A percentile compares a stretch with the other conserved stretches of the same genome.
Evolutionary conservation across 2,797 vertebrate genomes (phyloP).

Genomic region (Liasis olivaceus): DNA sequence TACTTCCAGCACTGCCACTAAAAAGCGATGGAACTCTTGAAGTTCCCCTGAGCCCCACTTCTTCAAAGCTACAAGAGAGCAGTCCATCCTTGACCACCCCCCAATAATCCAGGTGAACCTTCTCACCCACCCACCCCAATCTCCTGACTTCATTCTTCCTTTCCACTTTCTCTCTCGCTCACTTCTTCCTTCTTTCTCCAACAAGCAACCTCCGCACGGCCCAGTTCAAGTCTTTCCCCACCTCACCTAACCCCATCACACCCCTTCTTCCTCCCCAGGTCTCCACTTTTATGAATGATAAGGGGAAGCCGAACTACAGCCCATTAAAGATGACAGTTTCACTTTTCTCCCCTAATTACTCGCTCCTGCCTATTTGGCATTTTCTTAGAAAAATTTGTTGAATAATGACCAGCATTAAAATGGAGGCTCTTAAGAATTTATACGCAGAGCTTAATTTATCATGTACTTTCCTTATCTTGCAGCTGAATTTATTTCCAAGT

Average conservation of each 20-base stretch:
- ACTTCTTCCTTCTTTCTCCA: slow-evolving; percentile 31
- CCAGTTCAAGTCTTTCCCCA: slow-evolving; percentile 44
- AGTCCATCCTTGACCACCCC: slow-evolving; percentile 59
- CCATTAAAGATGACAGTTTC: slow-evolving; percentile 99
- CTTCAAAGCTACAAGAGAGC: slow-evolving; percentile 60
- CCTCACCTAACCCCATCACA: slow-evolving; percentile 10
- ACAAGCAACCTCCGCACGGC: slow-evolving; percentile 52
- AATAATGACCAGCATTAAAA: slow-evolving; percentile 99
- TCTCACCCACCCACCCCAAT: slow-evolving; percentile 8
- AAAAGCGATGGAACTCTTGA: slow-evolving; percentile 67
- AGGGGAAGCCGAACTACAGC: slow-evolving; percentile 91
- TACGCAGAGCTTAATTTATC: slow-evolving; percentile 98
- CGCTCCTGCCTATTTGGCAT: slow-evolving; percentile 99
- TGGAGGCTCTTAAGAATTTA: slow-evolving; percentile 99
- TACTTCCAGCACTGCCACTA: slow-evolving; percentile 78
- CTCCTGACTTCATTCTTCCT: slow-evolving; percentile 22
- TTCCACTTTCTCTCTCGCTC: slow-evolving; percentile 20
- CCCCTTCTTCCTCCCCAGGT: slow-evolving; percentile 62
- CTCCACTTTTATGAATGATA: slow-evolving; percentile 80
- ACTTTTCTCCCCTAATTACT: slow-evolving; percentile 99
- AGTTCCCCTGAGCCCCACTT: slow-evolving; percentile 69
- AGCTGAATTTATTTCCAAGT: slow-evolving; percentile 98
- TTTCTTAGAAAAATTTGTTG: slow-evolving; percentile 99
- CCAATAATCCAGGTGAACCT: slow-evolving; percentile 47
- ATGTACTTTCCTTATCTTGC: slow-evolving; percentile 98